These are phyloP conservation scores for Octonoba sinensis DNA, from an alignment of 2,888 invertebrate genomes.

Conservation along the genomic window DNA sequence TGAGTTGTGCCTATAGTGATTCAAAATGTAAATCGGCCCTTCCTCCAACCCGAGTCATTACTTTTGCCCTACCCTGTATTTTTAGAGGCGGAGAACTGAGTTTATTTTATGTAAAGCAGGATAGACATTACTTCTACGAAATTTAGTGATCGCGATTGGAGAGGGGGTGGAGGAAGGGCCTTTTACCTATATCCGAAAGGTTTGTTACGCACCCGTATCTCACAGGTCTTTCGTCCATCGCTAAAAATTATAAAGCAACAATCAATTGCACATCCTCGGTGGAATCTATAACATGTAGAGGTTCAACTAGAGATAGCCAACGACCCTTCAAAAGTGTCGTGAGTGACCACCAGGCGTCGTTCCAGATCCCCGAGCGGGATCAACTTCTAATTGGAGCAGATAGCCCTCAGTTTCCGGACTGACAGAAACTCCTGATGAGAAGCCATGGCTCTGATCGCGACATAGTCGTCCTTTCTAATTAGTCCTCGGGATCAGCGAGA, in stretches of 20 bases:
- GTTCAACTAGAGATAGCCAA: too few relatives aligned
- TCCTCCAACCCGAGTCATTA: too few relatives aligned
- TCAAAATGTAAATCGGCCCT: too few relatives aligned
- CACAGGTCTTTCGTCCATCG: too few relatives aligned
- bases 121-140: background rate
- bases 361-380: constrained; percentile 42
- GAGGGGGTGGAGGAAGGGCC: background rate
- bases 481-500: constrained; percentile 49
- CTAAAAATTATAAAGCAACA: too few relatives aligned
- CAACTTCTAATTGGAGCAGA: constrained; percentile 62
- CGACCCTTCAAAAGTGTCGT: constrained; percentile 6
- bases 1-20: too few relatives aligned
- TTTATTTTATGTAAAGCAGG: too few relatives aligned
- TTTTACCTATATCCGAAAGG: background rate
- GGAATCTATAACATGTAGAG: too few relatives aligned
- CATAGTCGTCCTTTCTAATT: constrained; percentile 61
- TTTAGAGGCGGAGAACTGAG: too few relatives aligned
- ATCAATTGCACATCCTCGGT: too few relatives aligned
- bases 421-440: constrained; percentile 59
- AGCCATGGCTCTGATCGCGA: constrained; percentile 37
- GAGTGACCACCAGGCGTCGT: constrained; percentile 55
- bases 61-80: too few relatives aligned
- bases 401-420: constrained; percentile 38
- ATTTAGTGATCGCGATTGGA: background rate
- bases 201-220: too few relatives aligned